Evolutionary conservation across 30 jellyfish, hydroid and myxozoan genomes (phyloP), one percentile per base, ranked within the genome.

Genomic region (Cassiopea xamachana): DNA sequence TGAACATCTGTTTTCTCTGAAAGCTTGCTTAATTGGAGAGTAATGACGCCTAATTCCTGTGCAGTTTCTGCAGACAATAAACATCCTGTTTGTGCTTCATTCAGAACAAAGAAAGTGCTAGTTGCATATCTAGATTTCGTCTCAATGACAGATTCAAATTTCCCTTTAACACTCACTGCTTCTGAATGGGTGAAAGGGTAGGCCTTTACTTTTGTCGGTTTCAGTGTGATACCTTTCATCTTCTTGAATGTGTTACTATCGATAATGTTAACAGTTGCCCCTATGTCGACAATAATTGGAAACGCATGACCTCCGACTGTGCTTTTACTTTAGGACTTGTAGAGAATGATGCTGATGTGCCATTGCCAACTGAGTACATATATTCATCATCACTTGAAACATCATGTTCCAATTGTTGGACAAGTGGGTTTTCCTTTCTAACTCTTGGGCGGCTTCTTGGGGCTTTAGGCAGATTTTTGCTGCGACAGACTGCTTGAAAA

Each of bases 81-180:
- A n/a, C n/a, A 19, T 60, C 89, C 79, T 14, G 47, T 18, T n/a
- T 72, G 45, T 1, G 64, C 16, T 27, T 75, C 10, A 19, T 60
- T 62, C 50, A 80, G 60, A 80, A 80, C 80, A 19, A 15, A 50
- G 76, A 75, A 75, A 3, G 87, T 48, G 49, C 76, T 76, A 60
- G 15, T 70, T 48, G 89, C 80, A 80, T 43, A 79, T 72, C 88
- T 55, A 5, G 58, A 18, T 39, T 47, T 17, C 14, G 88, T 79
- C 39, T 79, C 73, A 48, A 47, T 51, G 45, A 77, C 86, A 10
- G 86, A 64, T 18, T 77, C 73, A 18, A 77, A 77, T 51, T 77
- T 77, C 71, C 86, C 86, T 15, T 18, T 77, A 51, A 77, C 46
- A 18, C 13, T 44, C 0, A 2, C 86, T 48, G 86, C 71, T 77